Conservation (phyloP, 2,797 vertebrate species). For the Hirundo rustica region DNA sequence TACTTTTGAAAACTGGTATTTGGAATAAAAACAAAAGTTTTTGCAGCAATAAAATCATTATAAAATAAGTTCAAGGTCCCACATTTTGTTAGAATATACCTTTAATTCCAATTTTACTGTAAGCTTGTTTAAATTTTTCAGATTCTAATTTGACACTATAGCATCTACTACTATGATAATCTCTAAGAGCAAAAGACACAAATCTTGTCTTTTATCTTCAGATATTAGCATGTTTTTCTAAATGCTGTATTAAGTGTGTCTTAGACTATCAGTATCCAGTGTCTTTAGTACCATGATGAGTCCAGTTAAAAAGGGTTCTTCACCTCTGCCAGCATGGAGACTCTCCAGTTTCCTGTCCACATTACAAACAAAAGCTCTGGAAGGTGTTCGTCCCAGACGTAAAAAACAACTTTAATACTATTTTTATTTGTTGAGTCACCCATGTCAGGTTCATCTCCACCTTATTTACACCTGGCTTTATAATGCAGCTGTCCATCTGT, state of each 20-base stretch:
- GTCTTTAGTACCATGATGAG: neutral
- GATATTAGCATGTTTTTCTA: neutral
- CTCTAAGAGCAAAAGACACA: neutral
- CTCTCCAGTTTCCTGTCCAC: neutral
- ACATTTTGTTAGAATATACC: neutral
- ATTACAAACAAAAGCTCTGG: neutral
- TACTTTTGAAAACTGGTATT: neutral
- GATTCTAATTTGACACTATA: neutral
- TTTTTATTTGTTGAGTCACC: neutral
- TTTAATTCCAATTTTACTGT: neutral
- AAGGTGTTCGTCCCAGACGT: neutral
- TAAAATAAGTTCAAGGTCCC: neutral
- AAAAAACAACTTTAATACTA: neutral
- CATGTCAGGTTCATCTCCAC: neutral
- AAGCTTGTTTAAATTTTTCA: neutral
- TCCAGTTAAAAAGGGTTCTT: neutral
- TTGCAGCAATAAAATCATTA: neutral
- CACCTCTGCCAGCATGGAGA: neutral
- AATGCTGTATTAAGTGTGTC: neutral
- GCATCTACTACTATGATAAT: neutral
- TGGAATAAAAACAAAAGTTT: neutral
- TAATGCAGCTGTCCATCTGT: fast-evolving
- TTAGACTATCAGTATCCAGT: neutral
- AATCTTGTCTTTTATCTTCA: neutral
- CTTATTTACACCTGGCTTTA: neutral